Base-by-base conservation (phyloP, 2,797 vertebrate species). In the Sternotherus odoratus region DNA sequence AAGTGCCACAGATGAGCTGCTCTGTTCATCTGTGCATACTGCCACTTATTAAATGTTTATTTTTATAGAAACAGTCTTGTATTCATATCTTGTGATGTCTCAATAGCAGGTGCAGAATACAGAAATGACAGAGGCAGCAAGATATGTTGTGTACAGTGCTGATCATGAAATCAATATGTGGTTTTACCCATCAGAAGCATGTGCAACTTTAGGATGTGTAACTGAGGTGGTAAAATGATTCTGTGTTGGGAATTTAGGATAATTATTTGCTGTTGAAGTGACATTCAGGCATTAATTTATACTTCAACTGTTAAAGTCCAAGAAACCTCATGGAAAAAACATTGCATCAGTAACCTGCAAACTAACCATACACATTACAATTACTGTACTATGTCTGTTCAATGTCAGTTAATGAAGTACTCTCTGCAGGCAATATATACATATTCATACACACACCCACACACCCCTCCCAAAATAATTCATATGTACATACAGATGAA, bases 221-320 rank as follows among this genome's bases (percentile, higher is more conserved):
- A 33, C 57, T 79, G 79, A 16, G 11, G 63, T 46, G 82, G 54
- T 2, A 88, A 74, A 26, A 66, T 2, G 2, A 56, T 33, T 79
- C 19, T 83, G 53, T 77, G 81, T 30, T 82, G 17, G 36, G 49
- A 57, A 3, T 19, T 83, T 56, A 85, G 10, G 33, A 88, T 6
- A 88, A 91, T 28, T 16, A 56, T 78, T 74, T 93, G 13, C n/a
- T 83, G n/a, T 51, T 74, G 36, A 91, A 88, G 53, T 60, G 36
- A 51, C 77, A 94, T 81, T 79, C 77, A 85, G 49, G 86, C 87
- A 93, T 92, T n/a, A 85, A 39, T 75, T 75, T 46, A 46, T 74
- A 30, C 8, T 46, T 36, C 63, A 69, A 69, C 56, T 33, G 6
- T 33, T 60, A 60, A 30, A 6, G 28, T 60, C 30, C 28, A 60